phyloP scores from a whole-genome alignment of 2,797 vertebrate species.

The Pseudotriccus pelzelni region DNA sequence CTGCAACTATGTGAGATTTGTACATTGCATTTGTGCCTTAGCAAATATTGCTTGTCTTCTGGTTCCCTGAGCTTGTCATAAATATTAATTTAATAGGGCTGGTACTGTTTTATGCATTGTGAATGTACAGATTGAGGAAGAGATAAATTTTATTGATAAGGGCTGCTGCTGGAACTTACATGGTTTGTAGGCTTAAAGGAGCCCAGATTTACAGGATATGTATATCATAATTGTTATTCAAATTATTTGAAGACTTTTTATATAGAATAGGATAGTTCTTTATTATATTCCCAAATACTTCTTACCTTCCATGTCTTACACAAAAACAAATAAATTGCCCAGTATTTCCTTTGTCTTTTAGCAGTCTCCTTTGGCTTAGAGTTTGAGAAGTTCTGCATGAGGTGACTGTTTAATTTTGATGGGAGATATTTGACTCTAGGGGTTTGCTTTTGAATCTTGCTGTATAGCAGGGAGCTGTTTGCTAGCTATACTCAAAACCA shows the following conservation, averaged over 20 bases:
- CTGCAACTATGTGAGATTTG: not conserved
- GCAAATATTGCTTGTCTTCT: conserved; percentile 8
- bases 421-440: not conserved
- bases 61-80: conserved; percentile 8
- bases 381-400: not conserved
- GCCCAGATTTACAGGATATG: not conserved
- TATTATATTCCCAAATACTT: not conserved
- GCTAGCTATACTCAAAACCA: not conserved
- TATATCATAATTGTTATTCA: not conserved
- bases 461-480: not conserved
- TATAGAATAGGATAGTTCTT: not conserved
- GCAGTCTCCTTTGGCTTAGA: not conserved
- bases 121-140: conserved; percentile 35
- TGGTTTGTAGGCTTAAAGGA: not conserved
- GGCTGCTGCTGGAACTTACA: not conserved
- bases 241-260: not conserved
- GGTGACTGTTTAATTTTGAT: not conserved
- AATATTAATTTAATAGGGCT: conserved; percentile 43
- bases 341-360: conserved; percentile 2
- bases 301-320: not conserved
- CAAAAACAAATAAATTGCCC: not conserved
- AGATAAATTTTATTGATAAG: conserved; percentile 12
- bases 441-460: not conserved
- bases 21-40: not conserved
- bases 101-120: conserved; percentile 10